Percentiles rank a stretch among this genome's conserved stretches.
These are phyloP conservation scores for Liodrosophila aerea DNA, from an alignment of 2,888 invertebrate genomes.

Conservation along the genomic window DNA sequence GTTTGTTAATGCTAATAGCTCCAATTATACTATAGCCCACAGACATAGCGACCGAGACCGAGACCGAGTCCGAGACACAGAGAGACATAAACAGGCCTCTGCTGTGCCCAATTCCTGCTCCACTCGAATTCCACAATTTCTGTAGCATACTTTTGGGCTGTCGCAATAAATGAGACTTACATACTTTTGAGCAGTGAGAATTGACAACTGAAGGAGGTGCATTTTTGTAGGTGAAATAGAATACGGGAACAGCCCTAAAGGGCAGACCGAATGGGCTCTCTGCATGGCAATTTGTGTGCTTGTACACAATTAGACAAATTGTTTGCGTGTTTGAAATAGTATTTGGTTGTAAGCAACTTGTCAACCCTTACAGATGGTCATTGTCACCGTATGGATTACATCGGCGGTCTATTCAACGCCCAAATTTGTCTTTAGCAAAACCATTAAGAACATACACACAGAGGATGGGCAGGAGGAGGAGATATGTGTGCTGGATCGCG, in stretches of 20 bases:
- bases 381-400: conserved; percentile 90
- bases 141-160: no score
- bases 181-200: no score
- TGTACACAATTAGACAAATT: conserved; percentile 41
- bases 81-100: conserved; percentile 10
- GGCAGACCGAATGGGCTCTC: conserved; percentile 14
- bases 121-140: no score
- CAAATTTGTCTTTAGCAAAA: conserved; percentile 92
- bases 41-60: conserved; percentile 5
- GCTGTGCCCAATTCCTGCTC: no score
- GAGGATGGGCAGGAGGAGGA: conserved; percentile 81
- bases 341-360: background rate
- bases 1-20: conserved; percentile 41
- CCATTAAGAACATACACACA: conserved; percentile 85
- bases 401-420: conserved; percentile 92
- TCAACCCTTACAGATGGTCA: conserved; percentile 85
- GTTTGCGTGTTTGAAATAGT: conserved; percentile 45
- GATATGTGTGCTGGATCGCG: conserved; percentile 89
- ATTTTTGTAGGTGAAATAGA: no score
- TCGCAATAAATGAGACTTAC: no score
- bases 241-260: no score
- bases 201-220: no score
- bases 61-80: conserved; percentile 23
- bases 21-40: conserved; percentile 44
- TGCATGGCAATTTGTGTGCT: conserved; percentile 51